These are phyloP conservation scores for Nephrotoma flavescens DNA, from an alignment of 2,888 invertebrate genomes.

Conservation along the genomic window DNA sequence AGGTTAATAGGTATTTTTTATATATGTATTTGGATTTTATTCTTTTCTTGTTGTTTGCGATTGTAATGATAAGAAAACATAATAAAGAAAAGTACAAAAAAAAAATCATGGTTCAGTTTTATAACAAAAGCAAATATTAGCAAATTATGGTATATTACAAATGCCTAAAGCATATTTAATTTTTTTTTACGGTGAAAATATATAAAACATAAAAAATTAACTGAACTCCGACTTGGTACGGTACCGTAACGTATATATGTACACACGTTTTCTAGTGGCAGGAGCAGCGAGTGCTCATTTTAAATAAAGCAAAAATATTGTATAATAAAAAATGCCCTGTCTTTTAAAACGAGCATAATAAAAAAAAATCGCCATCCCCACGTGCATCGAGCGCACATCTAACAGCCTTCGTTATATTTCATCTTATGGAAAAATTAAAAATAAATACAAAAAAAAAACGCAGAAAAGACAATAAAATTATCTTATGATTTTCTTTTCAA, in stretches of 20 bases:
- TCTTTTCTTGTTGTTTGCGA: slow-evolving; percentile 4
- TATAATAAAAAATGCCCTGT: not conserved
- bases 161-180: slow-evolving; percentile 5
- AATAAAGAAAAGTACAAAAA: slow-evolving; percentile 2
- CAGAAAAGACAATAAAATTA: not conserved
- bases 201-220: not conserved
- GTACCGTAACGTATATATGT: not conserved
- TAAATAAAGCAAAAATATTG: not conserved
- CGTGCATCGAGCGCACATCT: not conserved
- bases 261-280: not conserved
- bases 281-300: not conserved
- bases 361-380: not conserved
- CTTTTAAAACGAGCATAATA: not conserved
- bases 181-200: slow-evolving; percentile 3
- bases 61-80: slow-evolving; percentile 5
- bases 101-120: not conserved
- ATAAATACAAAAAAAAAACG: not conserved
- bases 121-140: slow-evolving; percentile 6
- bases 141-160: slow-evolving; percentile 5
- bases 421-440: not conserved
- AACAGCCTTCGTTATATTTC: not conserved
- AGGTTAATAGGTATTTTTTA: slow-evolving; percentile 5
- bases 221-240: not conserved
- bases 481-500: not conserved
- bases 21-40: slow-evolving; percentile 2